phyloP scores from a whole-genome alignment of 64 coral and sea anemone genomes.

The Stichodactyla helianthus region DNA sequence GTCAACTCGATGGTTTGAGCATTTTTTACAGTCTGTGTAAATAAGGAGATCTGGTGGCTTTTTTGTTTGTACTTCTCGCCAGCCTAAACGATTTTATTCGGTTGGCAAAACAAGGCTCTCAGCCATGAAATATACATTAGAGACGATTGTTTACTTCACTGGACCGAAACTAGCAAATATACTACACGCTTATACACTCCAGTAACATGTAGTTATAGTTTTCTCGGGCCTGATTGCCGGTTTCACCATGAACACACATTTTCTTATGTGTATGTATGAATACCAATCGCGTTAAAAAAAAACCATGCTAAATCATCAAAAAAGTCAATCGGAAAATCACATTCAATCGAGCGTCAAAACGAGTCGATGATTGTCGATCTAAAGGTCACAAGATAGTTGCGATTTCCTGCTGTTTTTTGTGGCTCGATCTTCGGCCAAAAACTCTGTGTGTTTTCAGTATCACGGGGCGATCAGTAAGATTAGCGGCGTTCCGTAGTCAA shows the following conservation, averaged over 20 bases:
- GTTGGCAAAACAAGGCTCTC: slow-evolving; percentile 2
- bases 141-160: neutral
- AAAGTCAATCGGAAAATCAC: neutral
- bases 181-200: neutral
- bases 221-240: neutral
- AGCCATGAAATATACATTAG: slow-evolving; percentile 17
- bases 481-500: slow-evolving; percentile 1
- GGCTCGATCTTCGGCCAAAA: neutral
- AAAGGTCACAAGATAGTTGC: neutral
- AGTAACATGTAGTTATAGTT: neutral
- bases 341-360: no score
- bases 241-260: neutral
- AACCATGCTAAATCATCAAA: neutral
- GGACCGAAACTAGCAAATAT: neutral
- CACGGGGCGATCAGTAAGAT: neutral
- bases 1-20: neutral
- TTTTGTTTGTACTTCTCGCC: slow-evolving; percentile 24
- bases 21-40: neutral
- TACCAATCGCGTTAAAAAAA: neutral
- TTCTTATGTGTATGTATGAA: neutral
- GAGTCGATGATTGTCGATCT: no score
- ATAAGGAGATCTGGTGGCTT: neutral
- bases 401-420: neutral
- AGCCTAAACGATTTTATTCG: slow-evolving; percentile 9
- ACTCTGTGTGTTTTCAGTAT: neutral